phyloP scores from a whole-genome alignment of 2,113 vertebrate species.

The Indicator maculatus region DNA sequence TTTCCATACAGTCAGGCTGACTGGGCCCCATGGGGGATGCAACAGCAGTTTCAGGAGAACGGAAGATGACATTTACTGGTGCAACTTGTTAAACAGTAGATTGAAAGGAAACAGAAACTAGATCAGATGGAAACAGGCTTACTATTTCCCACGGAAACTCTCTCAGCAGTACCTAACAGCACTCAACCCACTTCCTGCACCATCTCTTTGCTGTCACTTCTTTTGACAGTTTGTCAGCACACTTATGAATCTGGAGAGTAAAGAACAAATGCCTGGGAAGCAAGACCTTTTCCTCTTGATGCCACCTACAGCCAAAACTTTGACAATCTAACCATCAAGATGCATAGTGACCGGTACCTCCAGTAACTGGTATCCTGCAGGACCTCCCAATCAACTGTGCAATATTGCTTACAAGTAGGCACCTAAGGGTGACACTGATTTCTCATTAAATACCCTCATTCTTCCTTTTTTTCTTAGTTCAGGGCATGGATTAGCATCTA shows the following conservation, averaged over 20 bases:
- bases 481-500: neutral
- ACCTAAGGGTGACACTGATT: neutral
- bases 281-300: neutral
- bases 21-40: rapidly evolving
- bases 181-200: slow-evolving; percentile 23
- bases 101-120: slow-evolving; percentile 49
- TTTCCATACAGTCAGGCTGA: neutral
- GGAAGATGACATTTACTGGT: neutral
- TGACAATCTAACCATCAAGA: neutral
- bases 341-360: neutral
- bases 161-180: neutral
- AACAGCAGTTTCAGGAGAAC: neutral
- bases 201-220: slow-evolving; percentile 44
- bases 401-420: rapidly evolving
- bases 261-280: neutral
- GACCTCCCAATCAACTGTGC: neutral
- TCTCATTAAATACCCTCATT: slow-evolving; percentile 1
- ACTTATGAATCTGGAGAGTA: neutral
- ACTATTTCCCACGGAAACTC: slow-evolving; percentile 27
- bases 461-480: neutral
- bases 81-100: neutral
- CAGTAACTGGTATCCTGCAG: slow-evolving; percentile 8
- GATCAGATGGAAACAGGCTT: slow-evolving; percentile 48
- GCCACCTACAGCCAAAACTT: slow-evolving; percentile 32
- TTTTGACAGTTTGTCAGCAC: slow-evolving; percentile 26